Evolutionary conservation across 1,140 invertebrate species (phyloP).

Genomic region (Neodiprion pinetum): DNA sequence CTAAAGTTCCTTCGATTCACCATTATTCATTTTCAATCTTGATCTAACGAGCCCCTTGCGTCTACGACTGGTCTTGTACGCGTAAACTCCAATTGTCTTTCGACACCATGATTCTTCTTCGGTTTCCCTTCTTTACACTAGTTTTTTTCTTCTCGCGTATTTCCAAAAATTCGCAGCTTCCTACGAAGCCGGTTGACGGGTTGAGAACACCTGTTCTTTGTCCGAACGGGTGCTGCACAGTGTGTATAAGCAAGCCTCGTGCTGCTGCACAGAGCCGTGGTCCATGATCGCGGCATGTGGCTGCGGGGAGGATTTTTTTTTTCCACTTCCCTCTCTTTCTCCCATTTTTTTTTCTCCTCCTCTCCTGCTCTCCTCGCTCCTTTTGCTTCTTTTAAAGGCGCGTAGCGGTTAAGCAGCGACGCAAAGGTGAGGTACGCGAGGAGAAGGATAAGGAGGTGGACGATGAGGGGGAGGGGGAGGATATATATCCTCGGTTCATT

Average conservation of each 20-base stretch:
- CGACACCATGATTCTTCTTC: no score
- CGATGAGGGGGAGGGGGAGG: not conserved
- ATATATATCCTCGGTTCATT: not conserved
- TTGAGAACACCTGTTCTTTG: slow-evolving; percentile 7
- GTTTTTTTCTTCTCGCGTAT: no score
- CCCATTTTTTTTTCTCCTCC: slow-evolving; percentile 4
- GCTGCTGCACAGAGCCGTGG: not conserved
- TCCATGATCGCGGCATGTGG: not conserved
- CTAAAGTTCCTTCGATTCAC: no score
- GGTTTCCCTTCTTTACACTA: no score
- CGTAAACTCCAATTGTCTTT: no score
- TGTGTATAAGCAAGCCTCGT: not conserved
- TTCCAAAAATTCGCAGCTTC: not conserved
- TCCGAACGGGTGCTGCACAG: slow-evolving; percentile 1
- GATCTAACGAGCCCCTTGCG: no score
- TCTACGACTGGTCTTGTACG: no score
- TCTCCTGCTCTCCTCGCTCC: slow-evolving; percentile 1
- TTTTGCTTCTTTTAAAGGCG: slow-evolving; percentile 10
- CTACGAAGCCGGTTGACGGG: not conserved
- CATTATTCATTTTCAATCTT: no score
- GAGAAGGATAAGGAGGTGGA: not conserved
- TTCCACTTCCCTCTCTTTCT: not conserved
- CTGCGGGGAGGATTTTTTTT: not conserved
- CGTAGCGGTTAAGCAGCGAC: not conserved
- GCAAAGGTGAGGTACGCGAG: no score